phyloP scores from a whole-genome alignment of 2,888 invertebrate genomes.

The Ecliptopera silaceata region DNA sequence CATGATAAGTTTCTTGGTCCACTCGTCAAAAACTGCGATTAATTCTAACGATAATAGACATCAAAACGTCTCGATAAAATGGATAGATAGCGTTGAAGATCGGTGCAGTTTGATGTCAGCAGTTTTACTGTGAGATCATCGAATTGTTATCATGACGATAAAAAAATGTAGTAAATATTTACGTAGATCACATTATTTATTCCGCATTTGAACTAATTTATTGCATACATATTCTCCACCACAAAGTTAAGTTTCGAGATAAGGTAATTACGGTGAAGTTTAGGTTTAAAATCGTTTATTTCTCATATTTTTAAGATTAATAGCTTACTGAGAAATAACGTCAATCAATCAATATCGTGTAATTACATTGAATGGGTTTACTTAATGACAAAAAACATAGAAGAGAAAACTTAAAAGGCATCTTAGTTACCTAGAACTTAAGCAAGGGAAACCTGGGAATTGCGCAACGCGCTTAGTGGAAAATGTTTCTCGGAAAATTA shows the following conservation, averaged over 20 bases:
- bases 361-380: no score
- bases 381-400: no score
- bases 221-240: not conserved
- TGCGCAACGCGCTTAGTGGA: conserved; percentile 22
- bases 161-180: not conserved
- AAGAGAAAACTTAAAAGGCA: not conserved
- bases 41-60: not conserved
- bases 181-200: not conserved
- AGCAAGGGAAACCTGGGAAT: conserved; percentile 19
- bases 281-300: no score
- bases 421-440: not conserved
- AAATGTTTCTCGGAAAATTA: conserved; percentile 22
- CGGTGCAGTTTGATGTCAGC: no score
- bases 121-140: not conserved
- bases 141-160: not conserved
- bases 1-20: conserved; percentile 24
- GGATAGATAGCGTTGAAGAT: no score
- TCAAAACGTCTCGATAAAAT: no score
- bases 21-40: conserved; percentile 12
- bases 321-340: no score
- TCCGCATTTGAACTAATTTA: not conserved
- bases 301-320: no score
- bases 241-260: no score
- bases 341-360: not conserved
- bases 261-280: no score